Evolutionary conservation across 2,797 vertebrate genomes (phyloP).

Genomic region (Columba guinea): DNA sequence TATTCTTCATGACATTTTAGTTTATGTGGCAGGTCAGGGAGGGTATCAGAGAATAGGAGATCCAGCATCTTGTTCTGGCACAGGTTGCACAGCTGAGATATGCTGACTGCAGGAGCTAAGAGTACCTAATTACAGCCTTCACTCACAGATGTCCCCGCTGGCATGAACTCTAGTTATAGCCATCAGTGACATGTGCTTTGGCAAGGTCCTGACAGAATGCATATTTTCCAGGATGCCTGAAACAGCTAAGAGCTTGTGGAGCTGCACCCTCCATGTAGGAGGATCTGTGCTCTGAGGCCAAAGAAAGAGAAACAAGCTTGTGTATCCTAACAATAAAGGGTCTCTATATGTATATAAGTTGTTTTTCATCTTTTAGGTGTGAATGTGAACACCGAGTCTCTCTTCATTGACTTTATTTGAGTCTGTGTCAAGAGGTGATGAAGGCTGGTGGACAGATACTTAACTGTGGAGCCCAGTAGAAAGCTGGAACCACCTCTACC

Average conservation of each 20-base stretch:
- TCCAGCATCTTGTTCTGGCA: neutral
- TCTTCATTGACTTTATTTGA: neutral
- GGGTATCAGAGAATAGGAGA: neutral
- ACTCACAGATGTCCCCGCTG: conserved; percentile 21
- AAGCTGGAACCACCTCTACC: neutral
- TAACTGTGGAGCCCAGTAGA: neutral
- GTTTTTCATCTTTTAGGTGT: neutral
- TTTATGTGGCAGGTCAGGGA: neutral
- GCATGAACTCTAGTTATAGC: neutral
- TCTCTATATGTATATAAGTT: neutral
- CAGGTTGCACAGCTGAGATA: neutral
- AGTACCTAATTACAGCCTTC: neutral
- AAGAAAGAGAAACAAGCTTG: neutral
- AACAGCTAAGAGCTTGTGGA: neutral
- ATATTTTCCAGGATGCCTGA: neutral
- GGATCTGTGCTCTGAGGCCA: neutral
- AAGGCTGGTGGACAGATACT: neutral
- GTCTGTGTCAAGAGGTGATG: neutral
- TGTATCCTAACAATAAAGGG: neutral
- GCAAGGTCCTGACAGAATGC: neutral
- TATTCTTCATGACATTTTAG: neutral
- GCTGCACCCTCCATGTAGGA: neutral
- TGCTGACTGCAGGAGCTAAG: neutral
- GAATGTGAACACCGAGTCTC: neutral
- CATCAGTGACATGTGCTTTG: neutral